A percentile compares a stretch with the other conserved stretches of the same genome.
phyloP scores from a whole-genome alignment of 1,140 invertebrate genomes.

The Gyrodactylus salaris region DNA sequence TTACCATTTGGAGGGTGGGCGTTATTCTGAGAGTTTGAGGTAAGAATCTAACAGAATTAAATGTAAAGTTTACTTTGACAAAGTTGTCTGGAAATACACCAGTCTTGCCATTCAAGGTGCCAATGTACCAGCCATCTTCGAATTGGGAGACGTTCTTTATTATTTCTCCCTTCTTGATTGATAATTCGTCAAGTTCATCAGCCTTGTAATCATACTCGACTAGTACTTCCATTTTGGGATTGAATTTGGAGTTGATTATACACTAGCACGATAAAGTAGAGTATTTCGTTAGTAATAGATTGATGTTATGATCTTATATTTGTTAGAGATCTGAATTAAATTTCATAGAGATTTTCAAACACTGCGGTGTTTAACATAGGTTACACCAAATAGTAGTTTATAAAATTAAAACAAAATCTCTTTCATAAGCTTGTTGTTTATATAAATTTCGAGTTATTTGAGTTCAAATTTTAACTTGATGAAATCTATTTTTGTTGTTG shows the following conservation, averaged over 20 bases:
- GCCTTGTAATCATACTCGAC: conserved; percentile 20
- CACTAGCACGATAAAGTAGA: background rate
- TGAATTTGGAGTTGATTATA: background rate
- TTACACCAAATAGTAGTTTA: background rate
- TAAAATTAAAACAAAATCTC: no score
- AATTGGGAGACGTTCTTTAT: conserved; percentile 40
- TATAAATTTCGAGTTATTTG: no score
- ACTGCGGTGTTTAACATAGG: background rate
- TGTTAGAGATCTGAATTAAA: background rate
- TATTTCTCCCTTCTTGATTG: conserved; percentile 49
- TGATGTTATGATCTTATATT: background rate
- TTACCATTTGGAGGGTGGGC: no score
- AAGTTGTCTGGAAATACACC: conserved; percentile 25
- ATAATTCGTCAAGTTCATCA: conserved; percentile 37
- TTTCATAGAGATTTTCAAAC: background rate
- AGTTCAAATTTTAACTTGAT: no score
- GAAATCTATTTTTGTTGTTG: no score
- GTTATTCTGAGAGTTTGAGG: background rate
- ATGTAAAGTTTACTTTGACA: conserved; percentile 16
- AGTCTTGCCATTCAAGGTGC: conserved; percentile 19
- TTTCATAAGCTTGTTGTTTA: no score
- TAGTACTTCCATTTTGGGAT: conserved; percentile 13
- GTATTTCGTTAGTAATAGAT: no score
- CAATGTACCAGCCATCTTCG: conserved; percentile 23
- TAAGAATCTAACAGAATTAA: background rate